Evolutionary conservation across 30 jellyfish, hydroid and myxozoan species (phyloP), one percentile per base, ranked within the genome.

Genomic region (Phacellophora camtschatica): DNA sequence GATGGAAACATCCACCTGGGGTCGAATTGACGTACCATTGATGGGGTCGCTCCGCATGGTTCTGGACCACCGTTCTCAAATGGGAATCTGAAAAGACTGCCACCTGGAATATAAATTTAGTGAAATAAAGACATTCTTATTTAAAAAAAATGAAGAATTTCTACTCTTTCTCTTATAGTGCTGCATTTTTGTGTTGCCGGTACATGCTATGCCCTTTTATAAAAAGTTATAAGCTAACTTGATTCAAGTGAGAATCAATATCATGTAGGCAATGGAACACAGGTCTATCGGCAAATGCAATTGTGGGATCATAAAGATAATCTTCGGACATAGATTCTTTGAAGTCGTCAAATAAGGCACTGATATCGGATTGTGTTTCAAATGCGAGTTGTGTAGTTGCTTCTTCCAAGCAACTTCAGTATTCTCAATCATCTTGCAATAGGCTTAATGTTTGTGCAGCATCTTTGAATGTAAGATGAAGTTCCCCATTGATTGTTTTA

Each of bases 401-500:
- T 27, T 70, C 84, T 23, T 70, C 77, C 49, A 70, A 70, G 0
- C 57, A 70, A 46, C 78, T 28, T 33, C 86, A 48, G 81, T 73
- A 59, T 32, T 73, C 82, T 19, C 56, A 5, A 29, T 80, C 65
- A 70, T 66, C 77, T 41, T 80, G 84, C 16, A 66, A 80, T 63
- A n/a, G n/a, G n/a, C n/a, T n/a, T n/a, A n/a, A n/a, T n/a, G n/a
- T n/a, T n/a, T n/a, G n/a, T n/a, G n/a, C 35, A 25, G 90, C 96
- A 18, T 83, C 96, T 34, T 86, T 57, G 79, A 81, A 83, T 18
- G 97, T 63, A 12, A 16, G 78, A 48, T 69, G 83, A 24, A 55
- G 18, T 16, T 33, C 46, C 5, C 95, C 96, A 66, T 83, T 73
- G 55, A 53, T 13, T 20, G 89, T 74, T 57, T 81, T 65, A 49